A percentile compares a stretch with the other conserved stretches of the same genome.
phyloP scores from a whole-genome alignment of 2,113 vertebrate genomes.

The Marmota monax region DNA sequence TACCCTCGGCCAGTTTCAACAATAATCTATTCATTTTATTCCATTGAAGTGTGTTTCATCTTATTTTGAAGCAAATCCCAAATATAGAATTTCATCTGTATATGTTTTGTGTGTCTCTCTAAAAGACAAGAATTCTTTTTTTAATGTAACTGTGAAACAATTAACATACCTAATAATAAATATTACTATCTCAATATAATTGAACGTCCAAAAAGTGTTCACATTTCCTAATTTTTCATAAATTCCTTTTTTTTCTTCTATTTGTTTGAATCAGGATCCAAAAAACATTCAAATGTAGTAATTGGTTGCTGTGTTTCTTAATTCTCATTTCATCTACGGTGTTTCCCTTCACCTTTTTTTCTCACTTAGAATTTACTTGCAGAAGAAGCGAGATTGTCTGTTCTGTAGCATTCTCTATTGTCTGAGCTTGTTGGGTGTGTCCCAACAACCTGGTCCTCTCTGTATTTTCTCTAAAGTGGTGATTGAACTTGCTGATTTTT shows the following conservation, averaged over 20 bases:
- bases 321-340: background rate
- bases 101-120: slow-evolving; percentile 20
- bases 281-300: background rate
- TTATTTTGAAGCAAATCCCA: background rate
- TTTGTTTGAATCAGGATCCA: background rate
- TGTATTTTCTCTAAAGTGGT: background rate
- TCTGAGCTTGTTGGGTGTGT: background rate
- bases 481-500: background rate
- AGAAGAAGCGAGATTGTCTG: background rate
- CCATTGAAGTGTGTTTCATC: background rate
- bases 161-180: background rate
- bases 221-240: background rate
- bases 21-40: background rate
- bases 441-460: background rate
- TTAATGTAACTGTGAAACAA: background rate
- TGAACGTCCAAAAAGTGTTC: background rate
- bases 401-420: background rate
- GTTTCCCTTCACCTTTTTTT: background rate
- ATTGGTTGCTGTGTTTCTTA: background rate
- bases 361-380: background rate
- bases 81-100: background rate
- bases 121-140: background rate
- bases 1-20: background rate
- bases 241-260: background rate
- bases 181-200: slow-evolving; percentile 1